A percentile compares a stretch with the other conserved stretches of the same genome.
Conservation (phyloP, 2,797 vertebrate genomes). For the Triplophysa yarkandensis region DNA sequence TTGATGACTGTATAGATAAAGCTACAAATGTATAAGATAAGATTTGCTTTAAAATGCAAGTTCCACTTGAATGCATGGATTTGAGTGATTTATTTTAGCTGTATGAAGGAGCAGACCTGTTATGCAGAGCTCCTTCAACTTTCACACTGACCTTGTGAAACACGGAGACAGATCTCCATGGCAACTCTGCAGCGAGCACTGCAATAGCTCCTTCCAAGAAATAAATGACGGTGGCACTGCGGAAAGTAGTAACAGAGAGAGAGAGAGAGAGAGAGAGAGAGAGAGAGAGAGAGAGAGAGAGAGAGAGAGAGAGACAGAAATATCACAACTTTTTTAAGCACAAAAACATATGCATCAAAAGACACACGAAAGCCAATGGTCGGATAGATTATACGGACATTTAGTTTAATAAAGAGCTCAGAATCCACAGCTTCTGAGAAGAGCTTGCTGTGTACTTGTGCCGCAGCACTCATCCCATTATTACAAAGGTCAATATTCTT, state of each 20-base stretch:
- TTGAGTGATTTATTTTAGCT: conserved; percentile 5
- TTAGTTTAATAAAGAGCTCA: conserved; percentile 17
- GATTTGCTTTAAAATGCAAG: not conserved
- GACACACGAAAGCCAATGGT: conserved; percentile 34
- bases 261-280: conserved; percentile 22
- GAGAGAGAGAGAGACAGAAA: conserved; percentile 22
- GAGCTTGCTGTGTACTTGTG: conserved; percentile 47
- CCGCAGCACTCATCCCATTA: conserved; percentile 59
- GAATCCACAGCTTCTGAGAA: conserved; percentile 36
- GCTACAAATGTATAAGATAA: not conserved
- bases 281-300: conserved; percentile 13
- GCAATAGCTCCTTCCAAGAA: conserved; percentile 61
- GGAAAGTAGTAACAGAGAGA: conserved; percentile 36
- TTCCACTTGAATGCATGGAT: not conserved
- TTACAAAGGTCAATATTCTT: conserved; percentile 61
- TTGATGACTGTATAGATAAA: not conserved
- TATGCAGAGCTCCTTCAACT: conserved; percentile 63
- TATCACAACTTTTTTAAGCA: conserved; percentile 22
- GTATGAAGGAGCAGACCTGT: conserved; percentile 40
- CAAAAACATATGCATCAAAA: conserved; percentile 38
- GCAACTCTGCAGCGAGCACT: conserved; percentile 70
- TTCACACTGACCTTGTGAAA: conserved; percentile 65
- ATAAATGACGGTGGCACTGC: conserved; percentile 56
- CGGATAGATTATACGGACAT: conserved; percentile 10
- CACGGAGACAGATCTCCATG: conserved; percentile 73